phyloP scores from a whole-genome alignment of 2,797 vertebrate species.

The Rhinogobio ventralis region DNA sequence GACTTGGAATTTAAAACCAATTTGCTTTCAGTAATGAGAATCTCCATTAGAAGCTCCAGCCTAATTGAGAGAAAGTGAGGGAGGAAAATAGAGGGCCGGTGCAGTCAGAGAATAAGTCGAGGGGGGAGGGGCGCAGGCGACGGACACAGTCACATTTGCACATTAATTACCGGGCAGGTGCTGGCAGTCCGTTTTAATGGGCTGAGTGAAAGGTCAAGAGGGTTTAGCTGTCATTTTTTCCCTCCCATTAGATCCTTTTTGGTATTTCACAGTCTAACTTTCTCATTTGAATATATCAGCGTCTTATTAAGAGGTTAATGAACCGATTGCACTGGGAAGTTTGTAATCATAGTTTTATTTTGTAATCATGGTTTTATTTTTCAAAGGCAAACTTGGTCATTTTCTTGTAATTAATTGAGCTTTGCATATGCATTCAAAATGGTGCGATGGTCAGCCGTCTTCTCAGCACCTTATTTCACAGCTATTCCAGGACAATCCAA shows the following conservation, averaged over 20 bases:
- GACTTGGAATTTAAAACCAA: conserved; percentile 76
- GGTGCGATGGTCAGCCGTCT: not conserved
- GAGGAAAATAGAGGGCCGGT: conserved; percentile 55
- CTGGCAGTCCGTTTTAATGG: conserved; percentile 75
- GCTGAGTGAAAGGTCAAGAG: conserved; percentile 77
- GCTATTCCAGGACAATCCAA: conserved; percentile 1
- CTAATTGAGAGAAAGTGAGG: conserved; percentile 73
- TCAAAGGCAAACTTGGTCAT: conserved; percentile 47
- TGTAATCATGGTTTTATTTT: conserved; percentile 50
- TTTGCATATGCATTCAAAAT: conserved; percentile 28
- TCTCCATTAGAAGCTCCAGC: conserved; percentile 70
- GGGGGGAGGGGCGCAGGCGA: conserved; percentile 37
- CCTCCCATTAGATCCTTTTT: conserved; percentile 68
- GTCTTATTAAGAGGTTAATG: conserved; percentile 66
- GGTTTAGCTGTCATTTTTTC: conserved; percentile 69
- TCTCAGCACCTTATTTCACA: conserved; percentile 15
- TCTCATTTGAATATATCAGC: conserved; percentile 69
- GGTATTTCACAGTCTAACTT: conserved; percentile 70
- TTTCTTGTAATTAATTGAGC: conserved; percentile 58
- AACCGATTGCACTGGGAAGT: conserved; percentile 57
- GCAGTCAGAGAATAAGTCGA: conserved; percentile 42
- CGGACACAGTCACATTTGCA: conserved; percentile 73
- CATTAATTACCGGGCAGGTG: conserved; percentile 82
- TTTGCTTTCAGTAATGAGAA: conserved; percentile 77
- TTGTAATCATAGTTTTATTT: conserved; percentile 59